Evolutionary conservation across 2,797 vertebrate genomes (phyloP), one percentile per base, ranked within the genome.

Genomic region (Melanotaenia boesemani): DNA sequence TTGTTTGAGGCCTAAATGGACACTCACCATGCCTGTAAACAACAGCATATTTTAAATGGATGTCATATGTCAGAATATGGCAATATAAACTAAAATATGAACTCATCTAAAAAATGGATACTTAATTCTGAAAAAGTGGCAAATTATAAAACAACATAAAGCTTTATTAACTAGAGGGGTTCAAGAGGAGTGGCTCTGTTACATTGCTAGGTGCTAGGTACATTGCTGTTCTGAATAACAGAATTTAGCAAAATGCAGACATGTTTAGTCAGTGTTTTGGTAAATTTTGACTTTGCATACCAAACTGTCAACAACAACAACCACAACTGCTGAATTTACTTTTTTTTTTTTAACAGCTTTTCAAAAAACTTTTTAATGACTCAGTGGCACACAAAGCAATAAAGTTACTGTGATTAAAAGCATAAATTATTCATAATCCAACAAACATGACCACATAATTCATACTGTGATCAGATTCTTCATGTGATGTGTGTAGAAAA

Each of bases 1-100:
- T 77, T 74, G 50, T 75, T 81, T 6, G 76, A 76, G 2, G 76
- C 61, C 57, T 70, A 62, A 74, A 65, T 79, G 78, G 82, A 87
- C 66, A 79, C 20, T 61, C 66, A 48, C 54, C 46, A 37, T 74
- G 57, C 70, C 63, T 68, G 58, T 48, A 52, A 74, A 74, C 62
- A 67, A 54, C 77, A 48, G 39, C 50, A 54, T 7, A 22, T 50
- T 48, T 60, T 66, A 13, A 67, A 30, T 46, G 2, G 39, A 15
- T 12, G 2, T 62, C 39, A 15, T 15, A 8, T 11, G 16, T 50
- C 58, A 50, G 64, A 24, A 68, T 37, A 48, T 1, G 28, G 15
- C 2, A 0, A 36, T 62, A 46, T 30, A 12, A 15, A 18, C 22
- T 34, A 12, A 4, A 44, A 50, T 54, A 3, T n/a, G 55, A 72